Evolutionary conservation across 2,888 invertebrate species (phyloP), one percentile per base, ranked within the genome.

Genomic region (Hirtodrosophila duncani): DNA sequence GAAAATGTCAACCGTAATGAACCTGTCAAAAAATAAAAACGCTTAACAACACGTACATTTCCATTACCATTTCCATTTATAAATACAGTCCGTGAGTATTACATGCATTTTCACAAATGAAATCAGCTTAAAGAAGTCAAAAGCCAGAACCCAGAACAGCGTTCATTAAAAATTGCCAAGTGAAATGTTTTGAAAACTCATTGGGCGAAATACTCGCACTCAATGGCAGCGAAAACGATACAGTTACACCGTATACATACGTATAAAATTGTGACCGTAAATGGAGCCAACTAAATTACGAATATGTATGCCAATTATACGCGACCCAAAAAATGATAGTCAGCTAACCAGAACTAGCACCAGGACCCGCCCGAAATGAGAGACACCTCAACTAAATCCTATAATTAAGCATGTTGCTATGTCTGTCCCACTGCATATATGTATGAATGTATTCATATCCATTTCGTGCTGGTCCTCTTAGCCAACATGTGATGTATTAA

Each of bases 401-500:
- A 42, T 55, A 60, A 60, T 63, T 60, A 60, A 60, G 59, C 63
- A 31, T 65, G 39, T 37, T 21, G 13, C 14, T 36, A 21, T 1
- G 11, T 39, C 11, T 33, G 23, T 36, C 7, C 26, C 17, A 18
- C 26, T 18, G 9, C 14, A 18, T 7, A 52, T 43, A 20, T 9
- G 30, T 38, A 10, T 17, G 13, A 29, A 11, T 10, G 34, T 55
- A 38, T 36, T 27, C 45, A 31, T 62, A 36, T 45, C 13, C 1
- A n/a, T 9, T 6, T 20, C 3, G 11, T n/a, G 20, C 33, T n/a
- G 10, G 36, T 26, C 43, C 31, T 46, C 50, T 53, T 24, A 41
- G 23, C 33, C n/a, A 50, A 20, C 51, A 44, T 39, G 63, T 77
- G 79, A 82, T 75, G 82, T 72, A 82, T 75, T 82, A 58, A 75